Base-by-base conservation (phyloP, 2,888 invertebrate genomes). In the Siphlonurus alternatus region DNA sequence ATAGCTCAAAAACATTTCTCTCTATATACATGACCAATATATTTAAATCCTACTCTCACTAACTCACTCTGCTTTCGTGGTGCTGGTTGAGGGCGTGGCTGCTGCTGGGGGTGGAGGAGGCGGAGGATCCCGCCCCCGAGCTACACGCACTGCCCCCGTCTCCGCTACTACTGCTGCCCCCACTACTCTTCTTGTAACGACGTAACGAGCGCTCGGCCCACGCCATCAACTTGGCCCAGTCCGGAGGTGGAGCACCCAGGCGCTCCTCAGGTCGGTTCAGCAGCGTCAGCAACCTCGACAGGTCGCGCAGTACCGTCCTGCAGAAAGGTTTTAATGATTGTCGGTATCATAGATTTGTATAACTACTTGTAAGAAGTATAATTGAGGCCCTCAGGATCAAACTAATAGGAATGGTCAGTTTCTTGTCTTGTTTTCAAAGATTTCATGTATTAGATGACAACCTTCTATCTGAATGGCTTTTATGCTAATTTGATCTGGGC, bases 191-290 rank as follows among this genome's bases (percentile, higher is more conserved):
- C 51, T 78, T 78, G 71, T 79, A 79, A 67, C 78, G 71, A 62
- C 76, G 71, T 25, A 79, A 70, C 64, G 79, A 81, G 76, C 87
- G 82, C 72, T 91, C 89, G 18, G 89, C 89, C 90, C 91, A 91
- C 68, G 84, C 84, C 65, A 88, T 83, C 25, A 92, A 80, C 66
- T 88, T 82, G 70, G 86, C 85, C 92, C 91, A 92, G 71, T 92
- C 91, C 61, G 87, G 86, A 5, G 89, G 89, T 19, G 87, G 85
- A 60, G 86, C 80, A 2, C 84, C 82, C 69, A 89, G 83, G 69
- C 85, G 81, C 69, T 88, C 88, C 38, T 81, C 80, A 54, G 81
- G 81, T 70, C 87, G 83, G 76, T 90, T 91, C 63, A 91, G 78
- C 67, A 91, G 78, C 69, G 89, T 85, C 66, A 92, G 79, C 70